Conservation (phyloP, 2,797 vertebrate genomes). For the Psittacula echo region DNA sequence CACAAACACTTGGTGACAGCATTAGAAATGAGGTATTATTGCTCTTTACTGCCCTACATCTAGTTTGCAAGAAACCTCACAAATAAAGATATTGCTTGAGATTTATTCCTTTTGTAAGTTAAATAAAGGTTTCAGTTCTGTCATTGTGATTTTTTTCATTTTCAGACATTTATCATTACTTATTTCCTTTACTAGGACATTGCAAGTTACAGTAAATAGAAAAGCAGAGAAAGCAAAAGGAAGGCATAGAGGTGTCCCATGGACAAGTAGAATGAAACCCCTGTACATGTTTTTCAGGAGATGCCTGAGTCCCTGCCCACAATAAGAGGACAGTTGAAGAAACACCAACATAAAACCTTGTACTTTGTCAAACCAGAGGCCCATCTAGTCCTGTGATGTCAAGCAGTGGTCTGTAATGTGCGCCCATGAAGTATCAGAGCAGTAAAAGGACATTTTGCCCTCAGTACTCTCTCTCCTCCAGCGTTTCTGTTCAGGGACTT, state of each 20-base stretch:
- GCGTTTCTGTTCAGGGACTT: not conserved
- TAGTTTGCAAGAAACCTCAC: not conserved
- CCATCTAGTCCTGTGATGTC: not conserved
- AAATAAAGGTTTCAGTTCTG: not conserved
- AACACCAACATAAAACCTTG: not conserved
- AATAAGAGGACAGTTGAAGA: not conserved
- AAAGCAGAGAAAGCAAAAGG: not conserved
- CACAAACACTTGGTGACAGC: not conserved
- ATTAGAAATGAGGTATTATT: not conserved
- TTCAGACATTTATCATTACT: not conserved
- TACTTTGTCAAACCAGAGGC: not conserved
- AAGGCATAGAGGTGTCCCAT: not conserved
- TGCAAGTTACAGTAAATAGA: not conserved
- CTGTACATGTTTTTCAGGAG: not conserved
- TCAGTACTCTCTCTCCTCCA: fast-evolving
- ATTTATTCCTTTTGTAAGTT: not conserved
- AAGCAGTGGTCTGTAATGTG: fast-evolving
- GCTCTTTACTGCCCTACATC: not conserved
- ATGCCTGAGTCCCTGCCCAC: not conserved
- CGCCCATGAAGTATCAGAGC: not conserved
- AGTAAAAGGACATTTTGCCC: not conserved
- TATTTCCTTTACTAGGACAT: not conserved
- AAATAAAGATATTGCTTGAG: not conserved
- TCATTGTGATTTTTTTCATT: not conserved
- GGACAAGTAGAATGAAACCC: not conserved